These are phyloP conservation scores for Lerema accius DNA, from an alignment of 1,140 invertebrate species.

Conservation along the genomic window DNA sequence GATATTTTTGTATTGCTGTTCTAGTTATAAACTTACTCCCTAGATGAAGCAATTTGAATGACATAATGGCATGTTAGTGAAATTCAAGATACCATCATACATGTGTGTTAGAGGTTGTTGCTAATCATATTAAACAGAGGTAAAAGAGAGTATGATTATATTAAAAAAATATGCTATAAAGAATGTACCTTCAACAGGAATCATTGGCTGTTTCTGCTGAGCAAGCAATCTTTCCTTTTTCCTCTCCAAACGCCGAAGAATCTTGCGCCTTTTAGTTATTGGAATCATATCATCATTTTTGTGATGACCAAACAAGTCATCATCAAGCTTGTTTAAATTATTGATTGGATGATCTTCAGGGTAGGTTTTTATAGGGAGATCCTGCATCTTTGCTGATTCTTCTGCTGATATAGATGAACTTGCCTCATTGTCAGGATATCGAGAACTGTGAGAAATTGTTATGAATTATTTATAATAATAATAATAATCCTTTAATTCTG, in stretches of 20 bases:
- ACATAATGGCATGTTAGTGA: too few species aligned
- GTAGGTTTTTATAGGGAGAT: conserved; percentile 47
- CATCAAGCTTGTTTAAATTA: conserved; percentile 62
- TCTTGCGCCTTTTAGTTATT: conserved; percentile 67
- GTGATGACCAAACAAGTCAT: conserved; percentile 60
- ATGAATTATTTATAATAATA: too few species aligned
- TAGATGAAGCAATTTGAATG: too few species aligned
- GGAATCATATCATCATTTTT: conserved; percentile 56
- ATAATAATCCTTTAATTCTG: too few species aligned
- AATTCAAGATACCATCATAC: too few species aligned
- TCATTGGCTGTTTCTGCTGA: conserved; percentile 46
- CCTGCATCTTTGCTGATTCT: conserved; percentile 39
- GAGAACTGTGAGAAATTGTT: conserved; percentile 40
- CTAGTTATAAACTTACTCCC: too few species aligned
- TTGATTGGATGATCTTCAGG: conserved; percentile 71
- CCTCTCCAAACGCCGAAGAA: conserved; percentile 63
- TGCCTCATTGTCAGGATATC: conserved; percentile 40
- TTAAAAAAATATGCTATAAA: neutral
- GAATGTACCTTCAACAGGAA: conserved; percentile 18
- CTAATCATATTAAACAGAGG: neutral
- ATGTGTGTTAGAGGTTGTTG: too few species aligned
- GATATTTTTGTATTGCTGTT: too few species aligned
- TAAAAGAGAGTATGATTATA: neutral
- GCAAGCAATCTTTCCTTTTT: conserved; percentile 58
- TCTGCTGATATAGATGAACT: conserved; percentile 43